Percentiles rank a stretch among this genome's conserved stretches.
Conservation (phyloP, 2,797 vertebrate species). For the Cynopterus sphinx region DNA sequence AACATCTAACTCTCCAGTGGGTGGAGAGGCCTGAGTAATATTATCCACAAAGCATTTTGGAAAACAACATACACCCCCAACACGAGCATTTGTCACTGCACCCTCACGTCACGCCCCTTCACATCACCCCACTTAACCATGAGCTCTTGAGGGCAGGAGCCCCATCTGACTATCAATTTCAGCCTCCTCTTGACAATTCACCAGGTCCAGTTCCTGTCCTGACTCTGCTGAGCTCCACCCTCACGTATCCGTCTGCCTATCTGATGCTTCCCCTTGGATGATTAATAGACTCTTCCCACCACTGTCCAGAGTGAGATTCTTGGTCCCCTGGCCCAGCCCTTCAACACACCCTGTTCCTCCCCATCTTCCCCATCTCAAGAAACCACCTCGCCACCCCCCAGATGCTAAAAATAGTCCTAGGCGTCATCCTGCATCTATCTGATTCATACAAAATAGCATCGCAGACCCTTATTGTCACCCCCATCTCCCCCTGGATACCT, state of each 20-base stretch:
- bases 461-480: neutral
- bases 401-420: neutral
- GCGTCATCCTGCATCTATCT: neutral
- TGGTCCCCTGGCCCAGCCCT: neutral
- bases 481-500: neutral
- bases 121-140: accelerated
- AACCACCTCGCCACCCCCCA: neutral
- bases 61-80: neutral
- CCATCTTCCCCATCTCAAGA: neutral
- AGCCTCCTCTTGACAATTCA: neutral
- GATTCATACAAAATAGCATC: neutral
- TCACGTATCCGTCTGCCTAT: neutral
- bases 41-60: neutral
- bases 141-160: neutral
- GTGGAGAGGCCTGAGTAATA: neutral
- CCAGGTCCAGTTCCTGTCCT: neutral
- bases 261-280: neutral
- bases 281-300: neutral
- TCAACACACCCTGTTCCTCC: neutral
- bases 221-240: neutral
- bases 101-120: neutral
- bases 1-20: neutral
- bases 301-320: neutral
- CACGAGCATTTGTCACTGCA: neutral
- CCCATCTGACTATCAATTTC: neutral